Percentiles rank a stretch among this genome's conserved stretches.
Conservation (phyloP, 1,140 invertebrate genomes). For the Dolichoris vasculosae region DNA sequence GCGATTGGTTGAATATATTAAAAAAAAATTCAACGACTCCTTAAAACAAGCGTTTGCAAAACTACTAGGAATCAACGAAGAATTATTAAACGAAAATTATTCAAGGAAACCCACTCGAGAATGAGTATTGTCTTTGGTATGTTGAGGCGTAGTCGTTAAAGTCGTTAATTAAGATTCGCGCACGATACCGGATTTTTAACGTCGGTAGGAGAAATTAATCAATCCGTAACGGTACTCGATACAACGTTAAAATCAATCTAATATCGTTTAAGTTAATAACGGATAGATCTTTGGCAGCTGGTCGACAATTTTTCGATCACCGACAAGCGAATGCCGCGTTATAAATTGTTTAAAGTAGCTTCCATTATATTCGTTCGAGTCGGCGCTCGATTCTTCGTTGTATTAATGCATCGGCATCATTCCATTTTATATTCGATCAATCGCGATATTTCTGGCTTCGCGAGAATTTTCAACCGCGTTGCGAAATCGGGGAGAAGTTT, state of each 20-base stretch:
- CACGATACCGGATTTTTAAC: no score
- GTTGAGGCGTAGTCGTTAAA: background rate
- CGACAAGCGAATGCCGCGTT: background rate
- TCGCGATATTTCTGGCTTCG: background rate
- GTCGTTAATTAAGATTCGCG: no score
- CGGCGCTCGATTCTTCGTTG: background rate
- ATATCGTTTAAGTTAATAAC: background rate
- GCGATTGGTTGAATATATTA: background rate
- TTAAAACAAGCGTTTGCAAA: background rate
- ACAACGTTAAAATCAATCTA: background rate
- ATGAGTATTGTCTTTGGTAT: conserved; percentile 16
- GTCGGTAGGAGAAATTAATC: no score
- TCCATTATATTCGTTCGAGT: background rate
- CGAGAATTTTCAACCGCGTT: background rate
- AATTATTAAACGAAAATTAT: background rate
- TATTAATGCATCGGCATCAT: background rate
- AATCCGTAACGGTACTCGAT: background rate
- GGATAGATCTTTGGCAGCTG: background rate
- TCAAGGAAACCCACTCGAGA: background rate
- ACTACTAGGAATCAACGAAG: no score
- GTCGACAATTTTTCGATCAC: background rate
- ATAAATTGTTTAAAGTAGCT: background rate
- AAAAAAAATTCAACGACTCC: background rate
- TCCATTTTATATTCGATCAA: background rate
- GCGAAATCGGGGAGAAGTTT: background rate